Evolutionary conservation across 2,888 invertebrate species (phyloP), one percentile per base, ranked within the genome.

Genomic region (Hydriomena furcata): DNA sequence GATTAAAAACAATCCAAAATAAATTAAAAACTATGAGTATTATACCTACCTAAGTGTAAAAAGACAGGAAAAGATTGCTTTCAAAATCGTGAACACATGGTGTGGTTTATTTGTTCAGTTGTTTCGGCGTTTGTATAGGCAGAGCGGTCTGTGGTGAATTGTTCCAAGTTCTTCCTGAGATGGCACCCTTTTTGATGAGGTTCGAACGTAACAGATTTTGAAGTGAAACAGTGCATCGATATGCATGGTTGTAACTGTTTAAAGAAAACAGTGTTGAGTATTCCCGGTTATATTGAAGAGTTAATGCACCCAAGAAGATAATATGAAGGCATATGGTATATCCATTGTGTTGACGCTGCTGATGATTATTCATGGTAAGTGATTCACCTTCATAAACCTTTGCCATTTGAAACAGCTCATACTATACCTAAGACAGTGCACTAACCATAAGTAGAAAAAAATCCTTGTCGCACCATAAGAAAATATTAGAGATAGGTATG

Each of bases 31-130:
- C 1, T 30, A 2, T 7, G 4, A 13, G 13, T 2, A 7, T 6
- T 31, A 12, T 31, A 13, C 17, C 31, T n/a, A 31, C 30, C 17
- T 5, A 34, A 32, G 13, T 32, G 23, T 32, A 24, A 12, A 24
- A 40, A n/a, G 28, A 10, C 25, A 28, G 30, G 13, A n/a, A 50
- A 17, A 13, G 23, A 24, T 52, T 45, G 35, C 50, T 50, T 55
- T 35, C n/a, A 36, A 46, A 58, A 59, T 62, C 52, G 55, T 48
- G 60, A 62, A 62, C 53, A 53, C 50, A 52, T 41, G 20, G 40
- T 60, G 43, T 59, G 63, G 63, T 56, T 52, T 81, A 65, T 82
- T 82, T 80, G 64, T 57, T 69, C 84, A 84, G 82, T 66, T 82
- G 83, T 60, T 53, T 32, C 48, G 59, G 58, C 55, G 45, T 50